Base-by-base conservation (phyloP, 2,888 invertebrate genomes). In the Pristionchus entomophagus region DNA sequence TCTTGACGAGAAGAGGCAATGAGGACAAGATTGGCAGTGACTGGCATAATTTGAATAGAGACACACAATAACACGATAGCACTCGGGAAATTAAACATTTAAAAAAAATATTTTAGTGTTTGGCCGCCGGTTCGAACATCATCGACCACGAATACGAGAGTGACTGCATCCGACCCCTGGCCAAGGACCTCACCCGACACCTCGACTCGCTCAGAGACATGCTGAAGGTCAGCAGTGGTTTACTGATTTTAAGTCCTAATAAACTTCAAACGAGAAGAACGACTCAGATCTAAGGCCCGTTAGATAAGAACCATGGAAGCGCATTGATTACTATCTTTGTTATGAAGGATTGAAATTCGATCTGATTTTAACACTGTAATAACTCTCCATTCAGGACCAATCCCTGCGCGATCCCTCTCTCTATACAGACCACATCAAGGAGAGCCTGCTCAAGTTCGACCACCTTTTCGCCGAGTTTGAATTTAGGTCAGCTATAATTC, bases 41-140 rank as follows among this genome's bases (percentile, higher is more conserved):
- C 26, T 26, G 59, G 22, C n/a, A 8, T 8, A 22, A 59, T 59
- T 59, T 59, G 59, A 22, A 22, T 8, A 59, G 26, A n/a, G n/a
- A n/a, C n/a, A n/a, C n/a, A n/a, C n/a, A n/a, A n/a, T n/a, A n/a
- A n/a, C n/a, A n/a, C 2, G 29, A 62, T 6, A 62, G n/a, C 3
- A 17, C n/a, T n/a, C 29, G n/a, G n/a, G n/a, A 3, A 3, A n/a
- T n/a, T n/a, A n/a, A n/a, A n/a, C n/a, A n/a, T n/a, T n/a, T n/a
- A n/a, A n/a, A n/a, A n/a, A 35, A 65, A 65, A n/a, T 41, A 89
- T 95, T 95, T 3, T 94, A 97, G 96, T 99, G 99, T 94, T 95
- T 99, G 90, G 98, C 99, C 41, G 99, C 99, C 45, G 99, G 99
- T 65, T 98, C 98, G 0, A 98, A 97, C 85, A 99, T 99, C 91